Percentiles rank a stretch among this genome's conserved stretches.
Evolutionary conservation across 2,888 invertebrate genomes (phyloP).

Genomic region (Eumacrocentrus americanus): DNA sequence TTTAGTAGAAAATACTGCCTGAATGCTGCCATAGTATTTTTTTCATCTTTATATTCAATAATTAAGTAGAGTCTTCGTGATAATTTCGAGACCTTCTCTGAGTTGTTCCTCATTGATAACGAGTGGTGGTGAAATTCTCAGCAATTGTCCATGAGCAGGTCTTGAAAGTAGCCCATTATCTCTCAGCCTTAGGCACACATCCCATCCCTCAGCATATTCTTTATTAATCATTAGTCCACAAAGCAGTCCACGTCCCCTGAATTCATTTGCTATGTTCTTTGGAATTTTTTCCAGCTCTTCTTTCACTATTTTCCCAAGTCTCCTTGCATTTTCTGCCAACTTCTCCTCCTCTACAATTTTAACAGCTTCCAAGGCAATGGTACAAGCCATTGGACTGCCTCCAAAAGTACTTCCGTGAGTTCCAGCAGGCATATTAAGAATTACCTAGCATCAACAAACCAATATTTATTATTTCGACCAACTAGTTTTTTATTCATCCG

Average conservation of each 20-base stretch:
- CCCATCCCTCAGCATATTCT: slow-evolving; percentile 70
- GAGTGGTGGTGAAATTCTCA: slow-evolving; percentile 75
- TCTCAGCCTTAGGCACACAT: slow-evolving; percentile 69
- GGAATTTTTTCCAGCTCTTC: slow-evolving; percentile 68
- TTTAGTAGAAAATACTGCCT: neutral
- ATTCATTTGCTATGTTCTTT: slow-evolving; percentile 68
- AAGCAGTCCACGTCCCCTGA: slow-evolving; percentile 79
- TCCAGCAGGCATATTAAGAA: slow-evolving; percentile 56
- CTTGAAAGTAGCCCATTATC: slow-evolving; percentile 74
- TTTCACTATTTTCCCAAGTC: slow-evolving; percentile 72
- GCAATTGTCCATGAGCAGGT: slow-evolving; percentile 75
- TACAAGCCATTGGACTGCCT: slow-evolving; percentile 80
- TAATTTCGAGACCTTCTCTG: slow-evolving; percentile 66
- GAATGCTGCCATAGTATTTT: neutral
- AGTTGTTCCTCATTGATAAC: slow-evolving; percentile 69
- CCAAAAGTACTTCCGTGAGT: slow-evolving; percentile 86
- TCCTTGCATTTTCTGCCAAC: slow-evolving; percentile 74
- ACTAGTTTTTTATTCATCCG: slow-evolving; percentile 4
- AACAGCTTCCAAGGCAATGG: slow-evolving; percentile 76
- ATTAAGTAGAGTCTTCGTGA: slow-evolving; percentile 55
- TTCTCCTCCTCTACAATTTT: slow-evolving; percentile 78
- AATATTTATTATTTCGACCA: neutral
- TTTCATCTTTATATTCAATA: slow-evolving; percentile 24
- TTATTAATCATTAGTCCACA: slow-evolving; percentile 77
- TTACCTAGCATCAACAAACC: slow-evolving; percentile 42